Conservation (phyloP, 1,140 invertebrate genomes). For the Teleogryllus occipitalis region DNA sequence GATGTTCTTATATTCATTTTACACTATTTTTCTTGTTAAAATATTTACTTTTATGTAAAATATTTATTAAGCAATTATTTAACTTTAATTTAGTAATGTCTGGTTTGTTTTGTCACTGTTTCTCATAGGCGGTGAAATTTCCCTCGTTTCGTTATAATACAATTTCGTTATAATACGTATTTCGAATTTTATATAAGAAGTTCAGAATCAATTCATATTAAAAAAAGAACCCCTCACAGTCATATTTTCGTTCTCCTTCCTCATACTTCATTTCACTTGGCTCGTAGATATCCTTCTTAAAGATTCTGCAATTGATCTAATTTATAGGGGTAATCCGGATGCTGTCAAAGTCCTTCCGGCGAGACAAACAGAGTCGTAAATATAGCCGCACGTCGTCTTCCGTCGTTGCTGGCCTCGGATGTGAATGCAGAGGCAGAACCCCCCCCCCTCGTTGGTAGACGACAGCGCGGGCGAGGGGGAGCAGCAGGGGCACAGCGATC, state of each 20-base stretch:
- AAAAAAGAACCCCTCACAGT: too few relatives aligned
- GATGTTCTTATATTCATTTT: too few relatives aligned
- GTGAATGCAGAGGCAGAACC: not conserved
- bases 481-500: too few relatives aligned
- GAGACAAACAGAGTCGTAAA: conserved; percentile 1
- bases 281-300: too few relatives aligned
- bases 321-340: not conserved
- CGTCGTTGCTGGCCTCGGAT: not conserved
- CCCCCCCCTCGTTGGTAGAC: too few relatives aligned
- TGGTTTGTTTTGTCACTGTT: not conserved
- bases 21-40: not conserved
- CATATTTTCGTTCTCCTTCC: too few relatives aligned
- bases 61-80: not conserved
- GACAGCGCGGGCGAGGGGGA: too few relatives aligned
- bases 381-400: not conserved
- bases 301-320: too few relatives aligned
- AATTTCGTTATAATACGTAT: not conserved
- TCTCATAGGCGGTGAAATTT: not conserved
- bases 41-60: not conserved
- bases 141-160: not conserved
- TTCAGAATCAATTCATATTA: too few relatives aligned
- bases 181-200: not conserved
- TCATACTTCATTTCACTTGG: too few relatives aligned
- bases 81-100: not conserved
- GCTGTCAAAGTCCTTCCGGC: not conserved